Conservation (phyloP, 2,797 vertebrate genomes). For the Gymnopithys bicolor region DNA sequence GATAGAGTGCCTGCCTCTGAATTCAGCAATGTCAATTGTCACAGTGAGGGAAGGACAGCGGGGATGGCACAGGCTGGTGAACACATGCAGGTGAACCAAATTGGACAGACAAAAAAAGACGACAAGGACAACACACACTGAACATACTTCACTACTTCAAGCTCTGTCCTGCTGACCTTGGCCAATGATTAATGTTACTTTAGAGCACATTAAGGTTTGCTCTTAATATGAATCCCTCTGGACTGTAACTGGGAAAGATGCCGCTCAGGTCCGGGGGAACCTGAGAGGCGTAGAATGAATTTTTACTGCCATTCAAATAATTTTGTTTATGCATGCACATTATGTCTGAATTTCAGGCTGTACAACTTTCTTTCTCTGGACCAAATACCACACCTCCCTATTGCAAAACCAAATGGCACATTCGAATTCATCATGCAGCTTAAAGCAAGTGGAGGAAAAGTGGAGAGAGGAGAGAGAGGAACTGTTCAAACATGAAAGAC, state of each 20-base stretch:
- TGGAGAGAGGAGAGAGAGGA: neutral
- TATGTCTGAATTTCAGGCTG: neutral
- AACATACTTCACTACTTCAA: neutral
- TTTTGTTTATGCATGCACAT: neutral
- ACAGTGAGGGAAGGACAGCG: neutral
- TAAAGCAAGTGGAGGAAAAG: neutral
- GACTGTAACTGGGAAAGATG: neutral
- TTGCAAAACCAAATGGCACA: neutral
- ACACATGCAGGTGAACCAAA: neutral
- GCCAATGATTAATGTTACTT: conserved; percentile 28
- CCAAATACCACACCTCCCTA: neutral
- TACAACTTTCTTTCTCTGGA: neutral
- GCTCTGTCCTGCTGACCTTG: conserved; percentile 57
- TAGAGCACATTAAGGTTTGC: neutral
- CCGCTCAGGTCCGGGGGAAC: neutral
- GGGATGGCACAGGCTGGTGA: neutral
- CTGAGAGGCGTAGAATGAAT: neutral
- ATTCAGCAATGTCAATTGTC: neutral
- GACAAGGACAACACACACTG: neutral
- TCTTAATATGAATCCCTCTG: neutral
- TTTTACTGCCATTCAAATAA: neutral
- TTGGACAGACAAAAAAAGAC: neutral
- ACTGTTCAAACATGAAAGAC: neutral
- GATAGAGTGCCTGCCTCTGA: conserved; percentile 3
- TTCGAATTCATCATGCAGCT: accelerated